Evolutionary conservation across 2,888 invertebrate genomes (phyloP), one percentile per base, ranked within the genome.

Genomic region (Sesamia inferens): DNA sequence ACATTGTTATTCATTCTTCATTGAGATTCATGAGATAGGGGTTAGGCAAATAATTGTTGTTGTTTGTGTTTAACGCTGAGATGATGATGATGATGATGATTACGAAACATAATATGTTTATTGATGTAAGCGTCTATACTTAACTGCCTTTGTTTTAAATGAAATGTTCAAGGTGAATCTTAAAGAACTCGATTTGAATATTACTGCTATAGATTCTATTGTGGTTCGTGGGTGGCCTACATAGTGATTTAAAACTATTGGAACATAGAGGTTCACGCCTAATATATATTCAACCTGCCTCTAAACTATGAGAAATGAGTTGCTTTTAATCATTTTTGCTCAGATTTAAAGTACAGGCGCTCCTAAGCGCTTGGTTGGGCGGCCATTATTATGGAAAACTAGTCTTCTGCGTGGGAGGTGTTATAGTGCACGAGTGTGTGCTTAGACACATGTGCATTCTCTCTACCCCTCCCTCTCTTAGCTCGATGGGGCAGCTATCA

Each of bases 1-100:
- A 54, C 67, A 69, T 82, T 69, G 67, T 11, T 68, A 72, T 69
- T 78, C 55, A 69, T 62, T 42, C n/a, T 62, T 48, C n/a, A 58
- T 68, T 51, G 55, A 42, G 22, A 71, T 71, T 71, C 68, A 71
- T 68, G 58, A 70, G 22, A 22, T 51, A 10, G 16, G 10, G 47
- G 31, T 19, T 19, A 19, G 19, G 62, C 7, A 42, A 55, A 47
- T 74, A 13, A 54, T 51, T n/a, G 11, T n/a, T 55, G 31, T 24
- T 57, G 51, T 74, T 48, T 13, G 48, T 59, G 22, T 48, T 6
- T 13, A 19, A 31, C 14, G n/a, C n/a, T n/a, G n/a, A n/a, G n/a
- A n/a, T n/a, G n/a, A n/a, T n/a, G n/a, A n/a, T n/a, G n/a, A n/a
- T n/a, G n/a, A n/a, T n/a, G n/a, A n/a, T n/a, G n/a, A n/a, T n/a